These are phyloP conservation scores for Elaeidobius kamerunicus DNA, from an alignment of 2,888 invertebrate genomes.

Conservation along the genomic window DNA sequence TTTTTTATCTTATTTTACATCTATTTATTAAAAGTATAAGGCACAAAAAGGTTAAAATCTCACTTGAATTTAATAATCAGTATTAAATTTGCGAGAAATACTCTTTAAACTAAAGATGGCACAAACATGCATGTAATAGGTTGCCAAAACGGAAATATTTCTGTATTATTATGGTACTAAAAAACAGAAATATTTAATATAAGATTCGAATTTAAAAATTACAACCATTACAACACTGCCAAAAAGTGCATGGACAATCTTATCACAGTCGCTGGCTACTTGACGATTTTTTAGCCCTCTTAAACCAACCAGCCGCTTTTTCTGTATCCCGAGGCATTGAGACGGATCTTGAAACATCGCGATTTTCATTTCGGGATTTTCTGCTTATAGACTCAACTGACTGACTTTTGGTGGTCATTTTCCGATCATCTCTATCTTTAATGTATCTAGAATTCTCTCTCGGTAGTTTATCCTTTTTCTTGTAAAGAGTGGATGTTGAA, in stretches of 20 bases:
- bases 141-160: too few relatives aligned
- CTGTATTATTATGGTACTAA: too few relatives aligned
- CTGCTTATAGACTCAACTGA: constrained; percentile 62
- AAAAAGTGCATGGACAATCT: background rate
- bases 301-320: constrained; percentile 73
- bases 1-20: constrained; percentile 30
- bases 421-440: constrained; percentile 43
- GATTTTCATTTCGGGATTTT: constrained; percentile 43
- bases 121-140: constrained; percentile 13
- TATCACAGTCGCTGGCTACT: constrained; percentile 44
- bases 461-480: constrained; percentile 49
- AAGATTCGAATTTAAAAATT: too few relatives aligned
- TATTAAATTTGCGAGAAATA: constrained; percentile 27
- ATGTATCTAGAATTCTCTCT: constrained; percentile 50
- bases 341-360: constrained; percentile 61
- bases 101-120: constrained; percentile 15
- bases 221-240: too few relatives aligned
- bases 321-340: constrained; percentile 71
- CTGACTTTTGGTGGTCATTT: constrained; percentile 54
- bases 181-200: too few relatives aligned
- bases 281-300: constrained; percentile 56
- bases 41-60: constrained; percentile 25
- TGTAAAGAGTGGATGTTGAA: constrained; percentile 46
- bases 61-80: constrained; percentile 16
- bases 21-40: constrained; percentile 25